A percentile compares a stretch with the other conserved stretches of the same genome.
Evolutionary conservation across 1,140 invertebrate species (phyloP).

Genomic region (Lepidurus arcticus): DNA sequence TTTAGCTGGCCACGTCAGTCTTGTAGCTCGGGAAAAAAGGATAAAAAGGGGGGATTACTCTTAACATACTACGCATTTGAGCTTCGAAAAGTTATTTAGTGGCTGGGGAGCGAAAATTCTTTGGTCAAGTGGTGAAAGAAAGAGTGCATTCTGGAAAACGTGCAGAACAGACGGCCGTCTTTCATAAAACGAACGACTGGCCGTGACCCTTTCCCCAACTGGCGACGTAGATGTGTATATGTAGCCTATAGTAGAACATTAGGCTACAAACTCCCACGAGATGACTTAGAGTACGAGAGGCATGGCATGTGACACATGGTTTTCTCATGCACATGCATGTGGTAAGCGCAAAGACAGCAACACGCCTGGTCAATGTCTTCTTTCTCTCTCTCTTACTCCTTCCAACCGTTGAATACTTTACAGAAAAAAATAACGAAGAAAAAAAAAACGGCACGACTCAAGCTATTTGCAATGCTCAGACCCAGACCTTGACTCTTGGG

Average conservation of each 20-base stretch:
- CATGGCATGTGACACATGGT: slow-evolving; percentile 9
- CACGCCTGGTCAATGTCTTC: slow-evolving; percentile 2
- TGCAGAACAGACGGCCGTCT: neutral
- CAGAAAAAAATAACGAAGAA: neutral
- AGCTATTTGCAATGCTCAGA: neutral
- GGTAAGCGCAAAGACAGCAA: slow-evolving; percentile 17
- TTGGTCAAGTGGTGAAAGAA: slow-evolving; percentile 14
- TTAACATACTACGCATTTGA: neutral
- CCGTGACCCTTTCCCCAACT: slow-evolving; percentile 1
- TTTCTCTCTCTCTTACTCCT: neutral
- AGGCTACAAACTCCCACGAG: slow-evolving; percentile 3
- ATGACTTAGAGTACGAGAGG: neutral
- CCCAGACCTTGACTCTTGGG: neutral
- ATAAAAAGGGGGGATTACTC: neutral
- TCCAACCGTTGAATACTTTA: neutral
- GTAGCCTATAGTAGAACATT: neutral
- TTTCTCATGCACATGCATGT: slow-evolving; percentile 10
- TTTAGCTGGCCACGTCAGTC: no score
- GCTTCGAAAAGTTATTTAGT: neutral
- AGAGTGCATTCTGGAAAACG: neutral
- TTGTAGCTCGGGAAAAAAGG: no score
- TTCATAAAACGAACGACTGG: neutral
- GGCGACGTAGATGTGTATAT: neutral
- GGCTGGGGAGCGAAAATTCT: neutral
- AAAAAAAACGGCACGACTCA: slow-evolving; percentile 2